Evolutionary conservation across 2,888 invertebrate genomes (phyloP), one percentile per base, ranked within the genome.

Genomic region (Agapetus fuscipes): DNA sequence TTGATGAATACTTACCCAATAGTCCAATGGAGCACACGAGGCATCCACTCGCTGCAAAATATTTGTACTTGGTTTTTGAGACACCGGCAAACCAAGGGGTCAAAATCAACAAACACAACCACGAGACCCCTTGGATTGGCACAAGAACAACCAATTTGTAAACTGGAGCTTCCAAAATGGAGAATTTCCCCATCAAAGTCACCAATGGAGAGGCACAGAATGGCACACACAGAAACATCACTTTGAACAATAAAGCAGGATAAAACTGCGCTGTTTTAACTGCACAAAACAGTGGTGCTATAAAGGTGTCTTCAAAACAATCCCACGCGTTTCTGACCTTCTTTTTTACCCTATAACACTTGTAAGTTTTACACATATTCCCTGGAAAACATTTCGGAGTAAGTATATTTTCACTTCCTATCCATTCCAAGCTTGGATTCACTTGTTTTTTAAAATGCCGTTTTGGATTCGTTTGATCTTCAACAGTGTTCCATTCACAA

Each of bases 81-180:
- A 66, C 65, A 48, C 63, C 62, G 25, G 57, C 57, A 28, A 68
- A 48, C 69, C 69, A 69, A 4, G 69, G 69, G 5, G 64, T 65
- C 38, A 59, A 55, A 40, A 68, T 37, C 37, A 69, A 49, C 43
- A 69, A 67, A 51, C 68, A 65, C 48, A 69, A 53, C 70, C 70
- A 70, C 17, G 68, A 61, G 46, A 68, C 66, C 2, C 62, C 68
- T 47, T 64, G 62, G 20, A 68, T 52, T 1, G 68, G 62, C 54
- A 66, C 57, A 25, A 69, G 46, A 34, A 68, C 66, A 41, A 67
- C 66, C 2, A 60, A n/a, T n/a, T n/a, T n/a, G n/a, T n/a, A n/a
- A n/a, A n/a, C n/a, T n/a, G n/a, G n/a, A n/a, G n/a, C n/a, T n/a
- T n/a, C n/a, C n/a, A n/a, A n/a, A n/a, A n/a, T n/a, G n/a, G n/a